Base-by-base conservation (phyloP, 2,888 invertebrate species). In the Marronus borbonicus region DNA sequence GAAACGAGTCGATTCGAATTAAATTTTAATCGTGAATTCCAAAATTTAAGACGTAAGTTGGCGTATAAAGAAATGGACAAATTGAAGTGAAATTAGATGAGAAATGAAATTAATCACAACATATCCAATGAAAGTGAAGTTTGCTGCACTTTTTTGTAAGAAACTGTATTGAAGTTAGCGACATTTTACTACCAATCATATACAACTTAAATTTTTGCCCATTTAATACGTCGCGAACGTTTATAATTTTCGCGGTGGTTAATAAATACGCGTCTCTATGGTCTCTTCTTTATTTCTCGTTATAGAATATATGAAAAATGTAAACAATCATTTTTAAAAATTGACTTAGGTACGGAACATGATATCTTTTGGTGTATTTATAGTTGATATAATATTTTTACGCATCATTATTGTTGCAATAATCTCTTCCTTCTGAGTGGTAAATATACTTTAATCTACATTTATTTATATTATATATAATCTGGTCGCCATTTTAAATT, bases 291-390 rank as follows among this genome's bases (percentile, higher is more conserved):
- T 28, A 28, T 64, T 58, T 20, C 8, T 76, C 60, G 49, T 31
- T 77, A 79, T 79, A 79, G 79, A 79, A 77, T 79, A 79, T 79
- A 79, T 79, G 79, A 66, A 77, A 78, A 74, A 74, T 77, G 52
- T 77, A 79, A 79, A 79, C 74, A 76, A 77, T 77, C 49, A 68
- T 69, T 49, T 24, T 78, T 78, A 79, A 77, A 58, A 79, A 79
- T 79, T 79, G 79, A 79, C 79, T 64, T 79, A 74, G 74, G 70
- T 79, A 79, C 77, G 74, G 77, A 79, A 77, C 66, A 79, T 79
- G 79, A 79, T 79, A 66, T 79, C 12, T 44, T 69, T 79, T 76
- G 77, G 79, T 79, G 76, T 77, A 77, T 76, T 24, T 44, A 58
- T 3, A 76, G 62, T 65, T 72, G 72, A 72, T 77, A 77, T 77